These are phyloP conservation scores for Numenius phaeopus DNA, from an alignment of 2,797 vertebrate species.

Conservation along the genomic window DNA sequence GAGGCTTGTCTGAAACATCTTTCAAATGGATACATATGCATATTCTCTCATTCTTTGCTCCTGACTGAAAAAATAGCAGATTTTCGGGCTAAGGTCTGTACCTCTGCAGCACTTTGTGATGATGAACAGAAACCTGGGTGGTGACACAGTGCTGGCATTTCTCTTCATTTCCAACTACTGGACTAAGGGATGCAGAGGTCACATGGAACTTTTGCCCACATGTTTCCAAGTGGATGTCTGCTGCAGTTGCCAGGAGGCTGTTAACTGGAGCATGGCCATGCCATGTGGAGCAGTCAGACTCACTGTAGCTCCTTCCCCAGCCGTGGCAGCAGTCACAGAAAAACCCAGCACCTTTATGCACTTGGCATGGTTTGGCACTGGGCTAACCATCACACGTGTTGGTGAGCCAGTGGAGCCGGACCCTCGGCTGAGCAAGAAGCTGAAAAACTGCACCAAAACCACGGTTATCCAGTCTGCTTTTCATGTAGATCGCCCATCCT, in stretches of 20 bases:
- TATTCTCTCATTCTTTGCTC: neutral
- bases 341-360: neutral
- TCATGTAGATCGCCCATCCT: neutral
- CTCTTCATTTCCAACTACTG: neutral
- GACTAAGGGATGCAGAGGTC: neutral
- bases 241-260: neutral
- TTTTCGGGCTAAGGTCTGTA: neutral
- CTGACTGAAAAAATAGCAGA: neutral
- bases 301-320: neutral
- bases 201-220: neutral
- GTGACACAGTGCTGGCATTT: neutral
- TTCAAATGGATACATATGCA: neutral
- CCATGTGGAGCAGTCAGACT: rapidly evolving
- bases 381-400: rapidly evolving
- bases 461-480: neutral
- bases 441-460: neutral
- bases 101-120: neutral
- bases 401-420: rapidly evolving
- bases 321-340: rapidly evolving
- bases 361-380: rapidly evolving
- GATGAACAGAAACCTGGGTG: neutral
- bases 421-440: neutral
- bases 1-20: neutral
- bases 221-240: neutral
- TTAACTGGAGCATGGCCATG: neutral